Conservation (phyloP, 2,797 vertebrate genomes). For the Diglossa cyanea region DNA sequence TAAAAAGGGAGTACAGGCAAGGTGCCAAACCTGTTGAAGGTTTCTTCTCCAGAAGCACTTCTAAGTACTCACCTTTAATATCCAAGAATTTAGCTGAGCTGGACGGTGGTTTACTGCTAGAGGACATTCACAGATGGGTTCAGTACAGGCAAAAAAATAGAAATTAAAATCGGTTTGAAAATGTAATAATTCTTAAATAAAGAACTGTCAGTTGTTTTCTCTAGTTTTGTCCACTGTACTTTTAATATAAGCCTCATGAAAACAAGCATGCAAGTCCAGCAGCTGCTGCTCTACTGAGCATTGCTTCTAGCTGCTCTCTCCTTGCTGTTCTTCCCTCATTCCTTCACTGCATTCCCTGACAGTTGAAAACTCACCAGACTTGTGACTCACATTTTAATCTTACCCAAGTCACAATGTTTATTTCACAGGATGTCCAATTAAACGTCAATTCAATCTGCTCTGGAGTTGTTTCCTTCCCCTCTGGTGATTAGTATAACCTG, state of each 20-base stretch:
- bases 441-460: constrained; percentile 64
- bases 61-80: background rate
- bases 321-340: background rate
- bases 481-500: constrained; percentile 64
- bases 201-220: background rate
- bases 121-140: background rate
- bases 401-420: constrained; percentile 66
- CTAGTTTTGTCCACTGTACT: background rate
- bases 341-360: background rate
- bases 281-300: background rate
- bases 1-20: background rate
- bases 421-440: constrained; percentile 71
- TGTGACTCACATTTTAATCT: constrained; percentile 68
- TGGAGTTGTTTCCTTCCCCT: constrained; percentile 61
- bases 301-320: background rate
- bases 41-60: background rate
- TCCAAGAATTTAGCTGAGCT: background rate
- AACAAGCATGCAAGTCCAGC: background rate
- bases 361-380: constrained; percentile 55
- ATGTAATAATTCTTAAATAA: background rate
- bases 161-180: background rate
- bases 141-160: background rate
- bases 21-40: background rate
- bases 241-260: constrained; percentile 10
- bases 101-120: background rate